Evolutionary conservation across 2,888 invertebrate genomes (phyloP).

Genomic region (Xestia ashworthii): DNA sequence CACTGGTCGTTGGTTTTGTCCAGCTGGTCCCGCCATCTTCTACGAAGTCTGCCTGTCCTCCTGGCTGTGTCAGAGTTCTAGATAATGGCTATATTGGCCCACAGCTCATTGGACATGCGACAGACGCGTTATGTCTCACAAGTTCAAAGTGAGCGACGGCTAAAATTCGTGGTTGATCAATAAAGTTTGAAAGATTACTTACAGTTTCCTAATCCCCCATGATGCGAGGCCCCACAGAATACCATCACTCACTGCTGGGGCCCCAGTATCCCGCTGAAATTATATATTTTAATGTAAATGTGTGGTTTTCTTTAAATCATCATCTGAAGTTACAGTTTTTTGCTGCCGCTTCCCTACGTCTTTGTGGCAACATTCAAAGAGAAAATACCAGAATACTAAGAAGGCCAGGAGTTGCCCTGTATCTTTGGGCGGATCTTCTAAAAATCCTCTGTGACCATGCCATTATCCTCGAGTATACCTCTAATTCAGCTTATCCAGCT

Average conservation of each 20-base stretch:
- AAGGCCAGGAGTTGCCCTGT: conserved; percentile 78
- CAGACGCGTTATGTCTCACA: neutral
- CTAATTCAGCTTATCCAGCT: neutral
- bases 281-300: too few species aligned
- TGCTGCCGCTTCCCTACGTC: too few species aligned
- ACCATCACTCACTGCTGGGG: conserved; percentile 87
- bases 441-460: neutral
- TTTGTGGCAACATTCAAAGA: neutral
- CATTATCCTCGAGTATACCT: neutral
- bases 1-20: neutral
- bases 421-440: neutral
- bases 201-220: conserved; percentile 86
- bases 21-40: neutral
- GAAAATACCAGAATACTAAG: conserved; percentile 68
- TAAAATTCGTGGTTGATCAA: neutral
- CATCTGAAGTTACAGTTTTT: neutral
- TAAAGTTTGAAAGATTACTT: conserved; percentile 68
- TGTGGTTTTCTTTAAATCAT: neutral
- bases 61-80: neutral
- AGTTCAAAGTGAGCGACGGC: neutral
- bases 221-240: conserved; percentile 87
- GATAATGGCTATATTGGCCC: neutral
- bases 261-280: conserved; percentile 86
- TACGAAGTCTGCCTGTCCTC: neutral
- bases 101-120: neutral